phyloP scores from a whole-genome alignment of 2,797 vertebrate genomes.

The Oryzias dopingdopingensis region DNA sequence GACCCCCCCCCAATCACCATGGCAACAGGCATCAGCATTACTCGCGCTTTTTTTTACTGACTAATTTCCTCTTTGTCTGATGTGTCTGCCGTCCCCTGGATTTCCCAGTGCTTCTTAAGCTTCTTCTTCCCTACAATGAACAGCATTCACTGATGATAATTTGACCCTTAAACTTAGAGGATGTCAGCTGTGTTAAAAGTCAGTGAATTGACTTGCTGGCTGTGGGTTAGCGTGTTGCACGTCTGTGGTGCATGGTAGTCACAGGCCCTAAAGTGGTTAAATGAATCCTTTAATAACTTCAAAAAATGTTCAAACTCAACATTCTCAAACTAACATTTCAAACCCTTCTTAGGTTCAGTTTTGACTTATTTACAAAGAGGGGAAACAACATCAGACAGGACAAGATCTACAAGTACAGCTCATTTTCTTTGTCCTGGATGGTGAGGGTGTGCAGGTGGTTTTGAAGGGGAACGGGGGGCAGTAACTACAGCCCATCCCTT shows the following conservation, averaged over 20 bases:
- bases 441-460: conserved; percentile 36
- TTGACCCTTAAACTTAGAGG: too few relatives aligned
- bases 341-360: not conserved
- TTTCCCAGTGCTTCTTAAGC: conserved; percentile 17
- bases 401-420: not conserved
- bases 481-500: conserved; percentile 34
- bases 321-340: too few relatives aligned
- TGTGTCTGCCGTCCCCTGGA: conserved; percentile 28
- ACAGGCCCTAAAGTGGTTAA: conserved; percentile 26
- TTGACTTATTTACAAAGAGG: not conserved
- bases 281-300: conserved; percentile 20
- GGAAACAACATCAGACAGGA: not conserved
- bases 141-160: not conserved
- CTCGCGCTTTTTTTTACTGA: conserved; percentile 48
- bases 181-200: not conserved
- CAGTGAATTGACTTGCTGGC: conserved; percentile 1
- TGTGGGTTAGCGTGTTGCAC: conserved; percentile 5
- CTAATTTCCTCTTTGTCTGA: conserved; percentile 72
- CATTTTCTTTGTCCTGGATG: conserved; percentile 22
- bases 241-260: conserved; percentile 14
- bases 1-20: conserved; percentile 69
- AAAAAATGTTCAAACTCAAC: not conserved
- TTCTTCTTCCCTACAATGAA: conserved; percentile 10
- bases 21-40: conserved; percentile 70
- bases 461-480: conserved; percentile 33